Percentiles rank a stretch among this genome's conserved stretches.
Evolutionary conservation across 2,113 vertebrate species (phyloP).

Genomic region (Cnemophilus loriae): DNA sequence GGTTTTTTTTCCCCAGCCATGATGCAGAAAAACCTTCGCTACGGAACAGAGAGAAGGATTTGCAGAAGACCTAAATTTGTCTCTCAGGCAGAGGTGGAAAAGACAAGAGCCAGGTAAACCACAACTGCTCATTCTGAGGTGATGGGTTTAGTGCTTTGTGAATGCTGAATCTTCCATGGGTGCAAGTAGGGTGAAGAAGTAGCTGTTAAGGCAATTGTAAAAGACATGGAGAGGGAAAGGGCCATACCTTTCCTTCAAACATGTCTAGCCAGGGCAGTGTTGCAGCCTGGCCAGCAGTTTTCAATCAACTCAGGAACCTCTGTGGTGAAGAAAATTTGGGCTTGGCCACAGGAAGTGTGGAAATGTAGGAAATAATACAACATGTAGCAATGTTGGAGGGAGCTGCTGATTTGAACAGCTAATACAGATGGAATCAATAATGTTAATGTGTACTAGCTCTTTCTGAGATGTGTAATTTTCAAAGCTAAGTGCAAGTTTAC

Average conservation of each 20-base stretch:
- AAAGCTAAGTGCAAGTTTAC: background rate
- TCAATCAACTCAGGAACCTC: background rate
- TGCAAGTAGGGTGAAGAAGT: background rate
- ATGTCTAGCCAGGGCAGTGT: background rate
- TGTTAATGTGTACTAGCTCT: background rate
- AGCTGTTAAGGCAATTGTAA: background rate
- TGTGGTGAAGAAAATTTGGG: background rate
- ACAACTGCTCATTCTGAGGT: background rate
- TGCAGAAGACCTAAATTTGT: constrained; percentile 81
- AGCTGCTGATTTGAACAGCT: background rate
- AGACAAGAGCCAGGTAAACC: constrained; percentile 51
- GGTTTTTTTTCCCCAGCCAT: constrained; percentile 55
- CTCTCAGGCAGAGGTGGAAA: constrained; percentile 68
- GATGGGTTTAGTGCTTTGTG: background rate
- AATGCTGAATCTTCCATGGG: background rate
- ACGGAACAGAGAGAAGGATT: constrained; percentile 71
- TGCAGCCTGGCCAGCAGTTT: background rate
- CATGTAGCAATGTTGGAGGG: background rate
- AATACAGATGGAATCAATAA: background rate
- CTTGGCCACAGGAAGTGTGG: background rate
- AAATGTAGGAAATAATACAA: background rate
- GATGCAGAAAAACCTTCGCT: constrained; percentile 77
- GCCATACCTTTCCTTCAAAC: background rate
- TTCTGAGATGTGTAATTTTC: background rate
- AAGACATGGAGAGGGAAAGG: background rate